A percentile compares a stretch with the other conserved stretches of the same genome.
phyloP scores from a whole-genome alignment of 2,888 invertebrate genomes.

The Aporophyla nigra region DNA sequence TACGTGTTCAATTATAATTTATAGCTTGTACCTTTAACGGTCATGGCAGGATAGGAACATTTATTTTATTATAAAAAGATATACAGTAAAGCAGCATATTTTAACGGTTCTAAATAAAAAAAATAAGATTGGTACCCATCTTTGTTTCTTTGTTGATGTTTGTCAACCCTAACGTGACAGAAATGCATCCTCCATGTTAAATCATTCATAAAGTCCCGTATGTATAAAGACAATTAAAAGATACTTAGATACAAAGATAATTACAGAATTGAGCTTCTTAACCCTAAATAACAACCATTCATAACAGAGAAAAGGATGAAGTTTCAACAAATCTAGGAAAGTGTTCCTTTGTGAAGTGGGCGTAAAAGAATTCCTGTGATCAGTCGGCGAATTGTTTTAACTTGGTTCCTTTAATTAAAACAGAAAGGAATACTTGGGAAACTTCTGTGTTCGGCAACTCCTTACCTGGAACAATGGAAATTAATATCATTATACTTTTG shows the following conservation, averaged over 20 bases:
- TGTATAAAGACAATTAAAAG: neutral
- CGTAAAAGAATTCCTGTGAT: slow-evolving; percentile 70
- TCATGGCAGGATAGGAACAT: neutral
- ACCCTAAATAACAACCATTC: neutral
- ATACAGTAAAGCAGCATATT: neutral
- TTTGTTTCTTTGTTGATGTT: neutral
- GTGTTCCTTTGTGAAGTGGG: slow-evolving; percentile 68
- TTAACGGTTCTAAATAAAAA: neutral
- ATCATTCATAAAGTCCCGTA: too few species aligned
- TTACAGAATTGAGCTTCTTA: slow-evolving; percentile 2
- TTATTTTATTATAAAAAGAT: slow-evolving; percentile 8
- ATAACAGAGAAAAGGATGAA: slow-evolving; percentile 34
- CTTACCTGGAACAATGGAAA: slow-evolving; percentile 85
- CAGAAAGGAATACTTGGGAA: slow-evolving; percentile 74
- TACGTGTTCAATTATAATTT: slow-evolving; percentile 54
- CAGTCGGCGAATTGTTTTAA: slow-evolving; percentile 76
- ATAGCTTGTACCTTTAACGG: slow-evolving; percentile 15
- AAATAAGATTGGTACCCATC: neutral
- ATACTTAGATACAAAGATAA: neutral
- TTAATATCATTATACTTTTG: slow-evolving; percentile 59
- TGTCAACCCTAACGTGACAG: neutral
- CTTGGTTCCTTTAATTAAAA: slow-evolving; percentile 80
- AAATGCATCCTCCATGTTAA: neutral
- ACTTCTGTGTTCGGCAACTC: slow-evolving; percentile 64
- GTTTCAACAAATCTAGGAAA: slow-evolving; percentile 64